A percentile compares a stretch with the other conserved stretches of the same genome.
Evolutionary conservation across 2,888 invertebrate species (phyloP).

Genomic region (Apantesis nais): DNA sequence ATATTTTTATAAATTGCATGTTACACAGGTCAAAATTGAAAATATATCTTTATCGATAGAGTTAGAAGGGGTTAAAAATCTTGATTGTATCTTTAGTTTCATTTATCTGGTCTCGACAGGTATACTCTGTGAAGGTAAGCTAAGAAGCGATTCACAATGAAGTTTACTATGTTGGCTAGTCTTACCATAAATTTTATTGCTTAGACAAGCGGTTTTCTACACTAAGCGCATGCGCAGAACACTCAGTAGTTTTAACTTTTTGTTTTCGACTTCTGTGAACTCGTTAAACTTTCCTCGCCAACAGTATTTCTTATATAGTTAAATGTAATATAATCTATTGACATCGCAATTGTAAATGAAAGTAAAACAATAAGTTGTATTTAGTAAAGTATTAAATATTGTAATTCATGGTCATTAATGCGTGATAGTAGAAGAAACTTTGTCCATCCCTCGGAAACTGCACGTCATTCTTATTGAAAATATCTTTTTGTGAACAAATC

Average conservation of each 20-base stretch:
- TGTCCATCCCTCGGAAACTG: background rate
- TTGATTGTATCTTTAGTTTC: background rate
- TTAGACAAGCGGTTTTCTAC: conserved; percentile 68
- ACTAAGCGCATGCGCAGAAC: conserved; percentile 57
- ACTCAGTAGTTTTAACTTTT: conserved; percentile 45
- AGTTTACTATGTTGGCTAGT: conserved; percentile 58
- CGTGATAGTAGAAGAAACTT: background rate
- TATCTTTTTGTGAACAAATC: too few relatives aligned
- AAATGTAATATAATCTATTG: conserved; percentile 30
- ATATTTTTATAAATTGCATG: too few relatives aligned
- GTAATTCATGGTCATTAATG: background rate
- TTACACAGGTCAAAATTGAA: too few relatives aligned
- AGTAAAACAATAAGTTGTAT: background rate
- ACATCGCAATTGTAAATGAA: background rate
- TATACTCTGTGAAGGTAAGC: conserved; percentile 23
- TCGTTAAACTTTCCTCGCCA: conserved; percentile 24
- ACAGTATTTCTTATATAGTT: conserved; percentile 15
- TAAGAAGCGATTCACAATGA: conserved; percentile 42
- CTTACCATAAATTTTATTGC: conserved; percentile 69
- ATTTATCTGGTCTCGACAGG: background rate
- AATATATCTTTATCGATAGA: too few relatives aligned
- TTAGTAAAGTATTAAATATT: background rate
- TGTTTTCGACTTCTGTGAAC: conserved; percentile 45
- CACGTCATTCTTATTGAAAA: too few relatives aligned
- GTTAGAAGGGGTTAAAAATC: too few relatives aligned